phyloP scores from a whole-genome alignment of 2,797 vertebrate genomes.

The Natrix natrix region DNA sequence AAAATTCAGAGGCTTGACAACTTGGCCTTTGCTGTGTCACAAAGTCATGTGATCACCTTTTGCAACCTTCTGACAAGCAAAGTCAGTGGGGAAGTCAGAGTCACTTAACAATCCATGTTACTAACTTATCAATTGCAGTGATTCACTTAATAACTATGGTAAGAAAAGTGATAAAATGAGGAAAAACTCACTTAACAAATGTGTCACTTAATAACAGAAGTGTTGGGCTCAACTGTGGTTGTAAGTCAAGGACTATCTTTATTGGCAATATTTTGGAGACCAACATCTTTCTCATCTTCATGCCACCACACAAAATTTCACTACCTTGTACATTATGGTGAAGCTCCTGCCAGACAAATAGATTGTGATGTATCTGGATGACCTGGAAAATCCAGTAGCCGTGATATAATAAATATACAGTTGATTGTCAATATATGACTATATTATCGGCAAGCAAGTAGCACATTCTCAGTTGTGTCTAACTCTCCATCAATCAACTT shows the following conservation, averaged over 20 bases:
- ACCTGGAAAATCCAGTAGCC: not conserved
- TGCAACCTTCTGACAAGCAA: not conserved
- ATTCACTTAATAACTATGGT: not conserved
- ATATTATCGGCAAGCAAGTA: not conserved
- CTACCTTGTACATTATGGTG: not conserved
- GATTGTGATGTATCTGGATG: not conserved
- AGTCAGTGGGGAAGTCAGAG: not conserved
- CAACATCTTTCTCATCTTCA: not conserved
- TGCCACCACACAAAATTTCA: not conserved
- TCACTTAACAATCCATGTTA: not conserved
- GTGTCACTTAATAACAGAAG: not conserved
- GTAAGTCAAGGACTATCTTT: not conserved
- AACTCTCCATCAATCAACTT: not conserved
- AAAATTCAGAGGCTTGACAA: not conserved
- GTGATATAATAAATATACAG: not conserved
- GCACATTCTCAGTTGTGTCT: not conserved
- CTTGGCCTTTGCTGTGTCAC: not conserved
- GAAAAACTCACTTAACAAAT: not conserved
- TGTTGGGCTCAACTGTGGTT: not conserved
- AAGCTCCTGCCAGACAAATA: not conserved
- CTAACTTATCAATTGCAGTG: not conserved
- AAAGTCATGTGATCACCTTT: not conserved
- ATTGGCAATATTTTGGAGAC: not conserved
- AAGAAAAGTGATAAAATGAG: not conserved
- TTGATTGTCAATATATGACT: not conserved